phyloP scores from a whole-genome alignment of 1,140 invertebrate species.

The Caenorhabditis remanei region DNA sequence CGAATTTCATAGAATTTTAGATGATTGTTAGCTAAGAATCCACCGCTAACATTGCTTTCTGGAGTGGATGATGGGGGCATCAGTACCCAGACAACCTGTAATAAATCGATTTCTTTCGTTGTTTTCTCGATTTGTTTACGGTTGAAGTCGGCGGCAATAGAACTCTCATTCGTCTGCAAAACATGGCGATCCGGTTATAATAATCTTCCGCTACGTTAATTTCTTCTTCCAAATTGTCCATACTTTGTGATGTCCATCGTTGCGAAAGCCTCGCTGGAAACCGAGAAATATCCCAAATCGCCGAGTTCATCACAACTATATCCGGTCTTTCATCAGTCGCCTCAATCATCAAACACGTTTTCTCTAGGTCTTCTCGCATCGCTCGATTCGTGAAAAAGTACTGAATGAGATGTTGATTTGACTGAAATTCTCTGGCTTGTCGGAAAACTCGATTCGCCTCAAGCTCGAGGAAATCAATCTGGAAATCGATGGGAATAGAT shows the following conservation, averaged over 20 bases:
- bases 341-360: not conserved
- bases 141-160: constrained; percentile 8
- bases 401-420: constrained; percentile 48
- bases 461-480: constrained; percentile 58
- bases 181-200: constrained; percentile 26
- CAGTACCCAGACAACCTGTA: constrained; percentile 25
- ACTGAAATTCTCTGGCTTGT: constrained; percentile 50
- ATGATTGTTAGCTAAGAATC: not conserved
- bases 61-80: not conserved
- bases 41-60: not conserved
- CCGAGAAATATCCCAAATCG: constrained; percentile 54
- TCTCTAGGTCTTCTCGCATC: constrained; percentile 54
- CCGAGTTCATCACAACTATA: constrained; percentile 53
- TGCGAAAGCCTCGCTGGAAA: not conserved
- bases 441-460: constrained; percentile 54
- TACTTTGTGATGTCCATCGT: not conserved
- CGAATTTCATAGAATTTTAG: not conserved
- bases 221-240: not conserved
- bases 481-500: not conserved
- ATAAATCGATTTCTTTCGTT: not conserved
- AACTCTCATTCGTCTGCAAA: not conserved
- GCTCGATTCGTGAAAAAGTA: constrained; percentile 56
- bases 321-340: constrained; percentile 46
- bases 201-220: constrained; percentile 4
- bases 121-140: not conserved